Evolutionary conservation across 1,140 invertebrate species (phyloP), one percentile per base, ranked within the genome.

Genomic region (Octopus bimaculoides): DNA sequence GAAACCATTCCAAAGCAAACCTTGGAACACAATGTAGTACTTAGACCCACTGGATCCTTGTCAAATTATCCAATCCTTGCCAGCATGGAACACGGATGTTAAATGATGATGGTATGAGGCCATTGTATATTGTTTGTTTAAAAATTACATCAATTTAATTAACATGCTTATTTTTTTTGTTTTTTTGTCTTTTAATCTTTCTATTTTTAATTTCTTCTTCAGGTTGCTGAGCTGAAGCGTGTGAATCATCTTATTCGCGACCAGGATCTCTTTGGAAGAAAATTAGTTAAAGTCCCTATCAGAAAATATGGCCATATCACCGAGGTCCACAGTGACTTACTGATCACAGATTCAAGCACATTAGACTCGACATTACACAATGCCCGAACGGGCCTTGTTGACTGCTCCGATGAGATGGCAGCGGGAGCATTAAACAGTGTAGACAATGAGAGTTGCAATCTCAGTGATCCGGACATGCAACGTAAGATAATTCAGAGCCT

Each of bases 221-320:
- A 88, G 87, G 85, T 89, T n/a, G 84, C 88, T 55, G 87, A 89
- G 80, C 61, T 89, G 54, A 89, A 89, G 80, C 80, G 87, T 73
- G 80, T 87, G 17, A 89, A 89, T 77, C 87, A 88, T 61, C 80
- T 89, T 26, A 87, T 89, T 41, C 83, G 82, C 74, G 88, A 89
- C 78, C 87, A 87, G 80, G 88, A 89, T 53, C 87, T 89, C 78
- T 89, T 84, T 85, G 87, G 83, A 52, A 79, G 85, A 41, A 84
- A 82, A 75, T 77, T 77, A 17, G 82, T 89, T n/a, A 88, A 89
- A 81, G 83, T 89, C 12, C 88, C 88, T n/a, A 80, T 88, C 41
- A 85, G 78, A 54, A 80, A 80, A 75, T 82, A 85, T 82, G 86
- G 87, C 4, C 79, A 86, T 17, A 75, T 89, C 8, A 85, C 85